These are phyloP conservation scores for Ernsta delagoae DNA, from an alignment of 2,888 invertebrate genomes.

Conservation along the genomic window DNA sequence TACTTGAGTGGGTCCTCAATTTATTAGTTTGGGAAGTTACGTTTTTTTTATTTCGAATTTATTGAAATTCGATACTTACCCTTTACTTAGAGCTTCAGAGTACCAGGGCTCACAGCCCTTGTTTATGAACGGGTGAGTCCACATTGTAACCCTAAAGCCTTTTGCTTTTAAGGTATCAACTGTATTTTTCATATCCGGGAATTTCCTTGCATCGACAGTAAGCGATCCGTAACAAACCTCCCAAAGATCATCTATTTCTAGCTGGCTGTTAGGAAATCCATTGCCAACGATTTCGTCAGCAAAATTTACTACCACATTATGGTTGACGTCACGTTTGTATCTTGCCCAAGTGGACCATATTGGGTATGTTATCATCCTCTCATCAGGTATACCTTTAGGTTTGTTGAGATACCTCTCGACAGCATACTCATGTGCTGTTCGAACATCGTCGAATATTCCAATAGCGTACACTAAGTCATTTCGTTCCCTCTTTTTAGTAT, in stretches of 20 bases:
- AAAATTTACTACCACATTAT: slow-evolving; percentile 75
- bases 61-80: slow-evolving; percentile 59
- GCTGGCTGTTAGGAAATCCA: slow-evolving; percentile 80
- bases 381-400: slow-evolving; percentile 84
- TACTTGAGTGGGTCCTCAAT: too few relatives aligned
- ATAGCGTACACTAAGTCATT: slow-evolving; percentile 83
- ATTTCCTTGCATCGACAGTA: slow-evolving; percentile 75
- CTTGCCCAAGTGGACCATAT: slow-evolving; percentile 89
- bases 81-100: slow-evolving; percentile 66
- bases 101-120: slow-evolving; percentile 82
- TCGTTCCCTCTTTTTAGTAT: slow-evolving; percentile 66
- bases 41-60: slow-evolving; percentile 6
- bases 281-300: slow-evolving; percentile 78
- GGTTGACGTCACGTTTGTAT: slow-evolving; percentile 82
- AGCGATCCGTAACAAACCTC: slow-evolving; percentile 77
- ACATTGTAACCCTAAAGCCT: slow-evolving; percentile 85
- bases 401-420: slow-evolving; percentile 84
- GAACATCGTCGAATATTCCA: slow-evolving; percentile 75
- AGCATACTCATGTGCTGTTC: slow-evolving; percentile 85
- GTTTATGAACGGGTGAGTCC: slow-evolving; percentile 88
- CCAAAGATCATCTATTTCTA: slow-evolving; percentile 88
- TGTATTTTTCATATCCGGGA: slow-evolving; percentile 82
- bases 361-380: slow-evolving; percentile 83
- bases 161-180: slow-evolving; percentile 64
- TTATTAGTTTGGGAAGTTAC: too few relatives aligned